These are phyloP conservation scores for Nycticebus coucang DNA, from an alignment of 2,113 vertebrate species.

Conservation along the genomic window DNA sequence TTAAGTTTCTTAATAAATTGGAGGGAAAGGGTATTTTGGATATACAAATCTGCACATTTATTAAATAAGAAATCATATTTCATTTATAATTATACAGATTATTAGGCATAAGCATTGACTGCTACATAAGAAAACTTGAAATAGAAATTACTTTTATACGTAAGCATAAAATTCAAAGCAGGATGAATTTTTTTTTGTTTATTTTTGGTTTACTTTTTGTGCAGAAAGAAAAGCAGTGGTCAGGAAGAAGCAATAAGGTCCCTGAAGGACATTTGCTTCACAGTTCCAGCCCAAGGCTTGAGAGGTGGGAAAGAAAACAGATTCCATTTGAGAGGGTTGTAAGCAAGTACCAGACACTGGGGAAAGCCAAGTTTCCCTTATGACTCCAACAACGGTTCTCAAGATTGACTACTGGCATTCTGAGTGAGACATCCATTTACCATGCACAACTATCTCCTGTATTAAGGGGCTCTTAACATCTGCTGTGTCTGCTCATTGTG, in stretches of 20 bases:
- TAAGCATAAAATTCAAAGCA: not conserved
- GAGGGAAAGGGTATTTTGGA: not conserved
- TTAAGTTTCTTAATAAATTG: slow-evolving; percentile 1
- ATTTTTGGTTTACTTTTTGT: not conserved
- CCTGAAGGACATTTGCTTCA: not conserved
- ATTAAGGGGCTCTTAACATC: not conserved
- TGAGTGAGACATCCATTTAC: not conserved
- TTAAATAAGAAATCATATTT: not conserved
- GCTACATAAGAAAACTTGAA: not conserved
- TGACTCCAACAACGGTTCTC: not conserved
- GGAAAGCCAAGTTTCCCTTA: not conserved
- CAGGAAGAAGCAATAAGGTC: not conserved
- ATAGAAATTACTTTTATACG: slow-evolving; percentile 13
- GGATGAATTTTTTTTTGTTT: not conserved
- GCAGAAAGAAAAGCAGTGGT: not conserved
- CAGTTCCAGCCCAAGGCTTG: not conserved
- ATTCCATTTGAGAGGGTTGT: not conserved
- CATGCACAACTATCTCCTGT: not conserved
- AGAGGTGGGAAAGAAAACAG: not conserved
- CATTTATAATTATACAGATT: not conserved
- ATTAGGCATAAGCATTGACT: not conserved
- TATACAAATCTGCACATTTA: not conserved
- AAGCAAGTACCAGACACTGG: not conserved
- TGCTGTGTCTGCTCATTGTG: not conserved
- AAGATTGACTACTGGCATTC: not conserved